Evolutionary conservation across 2,888 invertebrate species (phyloP), one percentile per base, ranked within the genome.

Genomic region (Carpatolechia fugitivella): DNA sequence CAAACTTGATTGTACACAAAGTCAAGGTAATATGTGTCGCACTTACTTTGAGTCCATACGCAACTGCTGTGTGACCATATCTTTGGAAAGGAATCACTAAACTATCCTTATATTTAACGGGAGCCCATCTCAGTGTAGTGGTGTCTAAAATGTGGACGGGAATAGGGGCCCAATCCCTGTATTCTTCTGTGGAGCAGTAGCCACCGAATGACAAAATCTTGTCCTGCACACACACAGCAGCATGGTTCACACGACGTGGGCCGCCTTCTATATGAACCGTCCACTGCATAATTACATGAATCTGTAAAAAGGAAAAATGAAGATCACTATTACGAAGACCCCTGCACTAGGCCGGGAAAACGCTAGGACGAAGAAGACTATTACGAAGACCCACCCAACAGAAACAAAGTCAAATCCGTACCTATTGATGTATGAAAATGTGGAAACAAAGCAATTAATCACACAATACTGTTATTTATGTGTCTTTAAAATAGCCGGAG

Each of bases 31-130:
- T n/a, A n/a, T 33, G 36, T 30, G 33, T 29, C 33, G 3, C 47
- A 58, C 64, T 64, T 69, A 92, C 92, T 80, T 93, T 94, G 46
- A 94, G 92, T 36, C 92, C 92, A 76, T 95, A 94, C 0, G 94
- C 93, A 1, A 97, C 95, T 47, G 95, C 95, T n/a, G 98, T 96
- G 77, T 98, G 98, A 0, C 98, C 98, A 84, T 98, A 98, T 64
- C 96, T 92, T 82, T 96, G 96, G 75, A 95, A 96, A 0, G 96
- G 97, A 46, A 93, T 91, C 46, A 91, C 84, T 85, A 68, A 78
- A 63, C 63, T 89, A 82, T 74, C 91, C 80, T 71, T 91, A 85
- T 74, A 91, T 70, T 67, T 83, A n/a, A 93, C 81, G 13, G 83
- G 65, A 0, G 90, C 81, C 94, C 94, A 93, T 67, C 91, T 87